Percentiles rank a stretch among this genome's conserved stretches.
Evolutionary conservation across 1,140 invertebrate species (phyloP).

Genomic region (Bombus confusus): DNA sequence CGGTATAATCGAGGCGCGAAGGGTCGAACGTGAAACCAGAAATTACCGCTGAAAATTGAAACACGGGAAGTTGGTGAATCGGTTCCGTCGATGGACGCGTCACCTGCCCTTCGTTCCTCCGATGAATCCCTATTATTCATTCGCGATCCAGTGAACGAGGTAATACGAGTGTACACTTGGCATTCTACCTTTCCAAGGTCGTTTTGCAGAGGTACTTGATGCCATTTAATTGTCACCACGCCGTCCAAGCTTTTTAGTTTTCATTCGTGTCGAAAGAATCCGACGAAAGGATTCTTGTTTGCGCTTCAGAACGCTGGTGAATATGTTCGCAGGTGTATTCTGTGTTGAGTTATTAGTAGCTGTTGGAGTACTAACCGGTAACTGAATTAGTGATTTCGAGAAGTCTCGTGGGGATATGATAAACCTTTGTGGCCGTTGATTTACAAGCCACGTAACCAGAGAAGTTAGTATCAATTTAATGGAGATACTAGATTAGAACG

Average conservation of each 20-base stretch:
- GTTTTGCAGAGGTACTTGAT: no score
- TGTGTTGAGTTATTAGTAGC: background rate
- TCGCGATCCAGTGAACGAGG: background rate
- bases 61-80: conserved; percentile 43
- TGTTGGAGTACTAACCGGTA: no score
- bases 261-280: background rate
- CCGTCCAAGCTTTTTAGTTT: background rate
- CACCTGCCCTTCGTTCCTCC: background rate
- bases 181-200: background rate
- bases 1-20: conserved; percentile 54
- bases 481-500: no score
- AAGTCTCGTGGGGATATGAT: background rate
- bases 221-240: background rate
- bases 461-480: background rate
- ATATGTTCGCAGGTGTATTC: no score
- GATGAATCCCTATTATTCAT: conserved; percentile 13
- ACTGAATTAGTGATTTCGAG: background rate
- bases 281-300: no score
- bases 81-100: conserved; percentile 24
- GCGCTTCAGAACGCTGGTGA: no score
- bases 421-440: no score
- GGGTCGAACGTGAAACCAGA: conserved; percentile 26
- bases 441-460: background rate
- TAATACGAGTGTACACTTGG: background rate
- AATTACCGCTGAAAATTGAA: conserved; percentile 42